Evolutionary conservation across 2,888 invertebrate genomes (phyloP).

Genomic region (Melinaea marsaeus): DNA sequence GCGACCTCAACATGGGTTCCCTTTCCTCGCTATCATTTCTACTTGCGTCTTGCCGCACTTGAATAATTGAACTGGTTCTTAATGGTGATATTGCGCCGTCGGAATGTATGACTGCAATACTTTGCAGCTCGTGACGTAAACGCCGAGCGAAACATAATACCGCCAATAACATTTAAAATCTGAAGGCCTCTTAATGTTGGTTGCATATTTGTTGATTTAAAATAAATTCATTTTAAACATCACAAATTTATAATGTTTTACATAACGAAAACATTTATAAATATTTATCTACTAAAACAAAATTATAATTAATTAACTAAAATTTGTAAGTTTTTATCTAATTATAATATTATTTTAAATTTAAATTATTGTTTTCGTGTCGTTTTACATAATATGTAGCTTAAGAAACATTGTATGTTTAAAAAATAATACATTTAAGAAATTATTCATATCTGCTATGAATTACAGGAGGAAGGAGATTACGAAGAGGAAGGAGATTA

Average conservation of each 20-base stretch:
- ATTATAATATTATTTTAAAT: too few species aligned
- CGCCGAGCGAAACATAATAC: constrained; percentile 16
- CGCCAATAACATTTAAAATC: constrained; percentile 26
- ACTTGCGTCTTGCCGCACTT: constrained; percentile 37
- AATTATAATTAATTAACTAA: too few species aligned
- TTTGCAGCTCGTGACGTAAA: constrained; percentile 28
- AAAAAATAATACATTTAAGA: too few species aligned
- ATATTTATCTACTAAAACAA: too few species aligned
- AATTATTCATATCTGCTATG: too few species aligned
- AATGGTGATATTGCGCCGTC: constrained; percentile 37
- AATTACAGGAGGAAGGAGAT: constrained; percentile 70
- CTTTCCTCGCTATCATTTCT: constrained; percentile 61
- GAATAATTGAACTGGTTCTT: constrained; percentile 45
- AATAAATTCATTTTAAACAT: background rate
- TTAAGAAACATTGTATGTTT: too few species aligned
- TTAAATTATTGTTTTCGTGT: too few species aligned
- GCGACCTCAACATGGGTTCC: constrained; percentile 54
- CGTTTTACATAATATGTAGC: too few species aligned
- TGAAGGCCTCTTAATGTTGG: constrained; percentile 14
- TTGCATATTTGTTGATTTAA: background rate
- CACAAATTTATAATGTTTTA: background rate
- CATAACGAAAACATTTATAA: too few species aligned
- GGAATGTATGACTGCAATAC: constrained; percentile 35
- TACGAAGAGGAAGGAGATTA: constrained; percentile 78
- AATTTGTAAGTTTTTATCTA: too few species aligned